phyloP scores from a whole-genome alignment of 2,113 vertebrate genomes.

The Perognathus longimembris region DNA sequence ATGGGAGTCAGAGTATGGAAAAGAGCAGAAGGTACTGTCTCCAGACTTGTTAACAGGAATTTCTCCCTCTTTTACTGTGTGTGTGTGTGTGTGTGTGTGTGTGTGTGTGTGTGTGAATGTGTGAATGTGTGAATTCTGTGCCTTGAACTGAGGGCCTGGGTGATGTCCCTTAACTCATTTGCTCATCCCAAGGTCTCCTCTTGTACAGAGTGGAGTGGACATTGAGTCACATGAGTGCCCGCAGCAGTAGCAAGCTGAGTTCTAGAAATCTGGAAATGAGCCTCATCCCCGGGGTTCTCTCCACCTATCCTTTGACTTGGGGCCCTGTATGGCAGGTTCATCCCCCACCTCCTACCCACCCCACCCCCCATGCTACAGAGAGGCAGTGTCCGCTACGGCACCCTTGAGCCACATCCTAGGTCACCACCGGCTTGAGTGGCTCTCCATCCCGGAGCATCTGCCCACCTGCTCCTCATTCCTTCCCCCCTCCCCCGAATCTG shows the following conservation, averaged over 20 bases:
- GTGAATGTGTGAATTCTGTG: fast-evolving
- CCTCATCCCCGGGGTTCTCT: not conserved
- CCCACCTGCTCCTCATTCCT: constrained; percentile 41
- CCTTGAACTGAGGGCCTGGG: not conserved
- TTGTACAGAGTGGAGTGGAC: not conserved
- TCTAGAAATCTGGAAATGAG: not conserved
- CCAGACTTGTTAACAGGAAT: not conserved
- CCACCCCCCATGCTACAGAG: constrained; percentile 52
- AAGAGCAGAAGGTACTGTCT: not conserved
- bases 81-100: not conserved
- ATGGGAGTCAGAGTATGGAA: not conserved
- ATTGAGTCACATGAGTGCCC: constrained; percentile 59
- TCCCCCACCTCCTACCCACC: not conserved
- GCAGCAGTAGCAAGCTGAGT: not conserved
- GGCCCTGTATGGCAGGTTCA: not conserved
- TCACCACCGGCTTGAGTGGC: constrained; percentile 49
- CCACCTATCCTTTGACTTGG: not conserved
- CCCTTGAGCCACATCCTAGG: constrained; percentile 82
- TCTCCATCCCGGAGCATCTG: constrained; percentile 73
- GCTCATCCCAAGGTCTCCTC: constrained; percentile 46
- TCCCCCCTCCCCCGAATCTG: not conserved
- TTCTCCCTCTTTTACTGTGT: not conserved
- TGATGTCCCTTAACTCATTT: constrained; percentile 39
- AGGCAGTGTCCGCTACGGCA: constrained; percentile 74
- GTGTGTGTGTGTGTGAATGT: not conserved